These are phyloP conservation scores for Vannuccia rotundouncinata DNA, from an alignment of 2,888 invertebrate genomes.

Conservation along the genomic window DNA sequence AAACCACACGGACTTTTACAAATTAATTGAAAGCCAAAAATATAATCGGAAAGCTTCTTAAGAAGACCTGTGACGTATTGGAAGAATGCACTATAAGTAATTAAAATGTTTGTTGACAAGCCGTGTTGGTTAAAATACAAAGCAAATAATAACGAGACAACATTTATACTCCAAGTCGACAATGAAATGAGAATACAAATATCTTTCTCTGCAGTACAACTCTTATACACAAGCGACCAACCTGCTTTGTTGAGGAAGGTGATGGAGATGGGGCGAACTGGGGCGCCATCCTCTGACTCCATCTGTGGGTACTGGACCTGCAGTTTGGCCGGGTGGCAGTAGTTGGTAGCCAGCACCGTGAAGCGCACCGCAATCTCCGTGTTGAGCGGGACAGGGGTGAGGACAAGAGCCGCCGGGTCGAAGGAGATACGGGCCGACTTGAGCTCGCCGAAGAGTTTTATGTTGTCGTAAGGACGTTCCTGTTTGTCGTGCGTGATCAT, in stretches of 20 bases:
- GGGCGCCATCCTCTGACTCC: constrained; percentile 52
- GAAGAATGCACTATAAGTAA: too few species aligned
- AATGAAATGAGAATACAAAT: too few species aligned
- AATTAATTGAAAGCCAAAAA: too few species aligned
- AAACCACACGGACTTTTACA: too few species aligned
- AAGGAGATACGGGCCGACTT: constrained; percentile 51
- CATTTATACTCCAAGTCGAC: too few species aligned
- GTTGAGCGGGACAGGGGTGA: constrained; percentile 52
- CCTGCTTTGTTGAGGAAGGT: constrained; percentile 44
- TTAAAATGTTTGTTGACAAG: too few species aligned
- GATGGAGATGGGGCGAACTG: constrained; percentile 48
- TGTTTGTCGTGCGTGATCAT: constrained; percentile 49
- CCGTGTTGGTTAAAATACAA: too few species aligned
- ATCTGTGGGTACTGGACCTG: constrained; percentile 46
- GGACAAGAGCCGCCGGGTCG: constrained; percentile 51
- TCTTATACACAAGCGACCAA: too few species aligned
- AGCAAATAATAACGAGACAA: too few species aligned
- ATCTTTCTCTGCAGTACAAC: too few species aligned
- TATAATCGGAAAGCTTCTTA: too few species aligned
- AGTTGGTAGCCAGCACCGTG: constrained; percentile 45
- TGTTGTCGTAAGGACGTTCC: constrained; percentile 51
- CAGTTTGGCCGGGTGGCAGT: constrained; percentile 47
- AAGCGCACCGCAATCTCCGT: constrained; percentile 50
- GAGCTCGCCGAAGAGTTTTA: constrained; percentile 50
- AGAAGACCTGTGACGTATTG: too few species aligned